Conservation (phyloP, 2,888 invertebrate genomes). For the Micoletzkya japonica region DNA sequence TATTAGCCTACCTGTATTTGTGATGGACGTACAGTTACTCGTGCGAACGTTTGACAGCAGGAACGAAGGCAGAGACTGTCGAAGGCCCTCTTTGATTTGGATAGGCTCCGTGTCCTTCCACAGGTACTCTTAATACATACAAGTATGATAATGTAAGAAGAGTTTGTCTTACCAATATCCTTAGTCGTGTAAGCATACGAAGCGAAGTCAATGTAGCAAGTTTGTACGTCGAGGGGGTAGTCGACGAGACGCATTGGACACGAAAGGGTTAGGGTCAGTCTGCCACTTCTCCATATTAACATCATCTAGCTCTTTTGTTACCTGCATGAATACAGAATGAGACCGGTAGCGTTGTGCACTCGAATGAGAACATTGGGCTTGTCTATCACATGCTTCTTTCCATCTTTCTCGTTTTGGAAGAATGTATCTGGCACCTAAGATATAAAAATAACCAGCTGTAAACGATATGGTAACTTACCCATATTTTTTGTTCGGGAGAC, state of each 20-base stretch:
- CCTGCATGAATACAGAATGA: slow-evolving; percentile 91
- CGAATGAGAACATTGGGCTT: slow-evolving; percentile 83
- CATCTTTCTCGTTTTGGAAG: slow-evolving; percentile 84
- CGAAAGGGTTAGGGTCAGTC: slow-evolving; percentile 89
- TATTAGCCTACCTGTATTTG: slow-evolving; percentile 39
- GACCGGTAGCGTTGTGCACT: slow-evolving; percentile 81
- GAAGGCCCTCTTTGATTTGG: slow-evolving; percentile 76
- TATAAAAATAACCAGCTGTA: background rate
- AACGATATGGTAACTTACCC: slow-evolving; percentile 27
- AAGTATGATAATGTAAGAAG: background rate
- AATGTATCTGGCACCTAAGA: slow-evolving; percentile 52
- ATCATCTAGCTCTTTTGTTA: no score
- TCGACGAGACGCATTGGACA: slow-evolving; percentile 81
- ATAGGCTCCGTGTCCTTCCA: slow-evolving; percentile 93
- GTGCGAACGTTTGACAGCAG: slow-evolving; percentile 89
- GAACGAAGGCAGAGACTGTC: slow-evolving; percentile 80
- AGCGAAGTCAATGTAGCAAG: slow-evolving; percentile 90
- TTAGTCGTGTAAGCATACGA: slow-evolving; percentile 97
- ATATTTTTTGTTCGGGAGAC: slow-evolving; percentile 46
- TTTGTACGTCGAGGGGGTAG: slow-evolving; percentile 80
- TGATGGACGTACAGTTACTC: slow-evolving; percentile 75
- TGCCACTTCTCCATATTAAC: slow-evolving; percentile 63
- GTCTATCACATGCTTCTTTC: slow-evolving; percentile 72
- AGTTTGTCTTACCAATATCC: slow-evolving; percentile 73
- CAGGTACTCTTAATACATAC: slow-evolving; percentile 72